Conservation (phyloP, 2,797 vertebrate genomes). For the Caiman crocodilus region DNA sequence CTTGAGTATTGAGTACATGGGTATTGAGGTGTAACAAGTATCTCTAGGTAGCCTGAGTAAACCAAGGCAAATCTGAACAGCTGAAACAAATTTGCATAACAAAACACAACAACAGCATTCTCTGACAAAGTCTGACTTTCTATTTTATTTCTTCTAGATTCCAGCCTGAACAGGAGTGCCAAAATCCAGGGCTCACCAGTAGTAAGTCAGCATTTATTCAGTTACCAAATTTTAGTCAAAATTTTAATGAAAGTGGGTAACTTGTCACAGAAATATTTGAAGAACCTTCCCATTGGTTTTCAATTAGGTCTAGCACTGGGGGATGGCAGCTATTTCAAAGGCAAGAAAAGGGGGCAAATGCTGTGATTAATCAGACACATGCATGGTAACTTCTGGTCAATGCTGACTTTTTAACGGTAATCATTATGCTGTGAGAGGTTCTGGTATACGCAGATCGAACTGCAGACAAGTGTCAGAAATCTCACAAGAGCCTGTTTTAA, state of each 20-base stretch:
- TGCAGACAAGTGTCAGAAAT: neutral
- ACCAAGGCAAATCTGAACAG: neutral
- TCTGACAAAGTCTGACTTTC: neutral
- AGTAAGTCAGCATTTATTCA: neutral
- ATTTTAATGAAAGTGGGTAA: neutral
- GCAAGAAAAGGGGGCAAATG: neutral
- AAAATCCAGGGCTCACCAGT: neutral
- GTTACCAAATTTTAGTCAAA: neutral
- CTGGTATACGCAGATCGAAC: fast-evolving
- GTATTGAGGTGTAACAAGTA: neutral
- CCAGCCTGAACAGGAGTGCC: neutral
- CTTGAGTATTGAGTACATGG: neutral
- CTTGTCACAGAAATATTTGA: neutral
- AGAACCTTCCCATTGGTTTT: neutral
- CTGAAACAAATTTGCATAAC: neutral
- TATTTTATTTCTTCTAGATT: neutral
- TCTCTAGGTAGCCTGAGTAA: neutral
- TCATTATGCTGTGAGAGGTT: neutral
- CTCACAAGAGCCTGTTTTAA: neutral
- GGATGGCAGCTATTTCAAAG: neutral
- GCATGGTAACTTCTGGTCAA: neutral
- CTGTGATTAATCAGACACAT: neutral
- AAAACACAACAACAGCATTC: neutral
- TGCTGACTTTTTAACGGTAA: neutral
- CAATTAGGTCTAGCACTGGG: neutral